Evolutionary conservation across 2,888 invertebrate species (phyloP).

Genomic region (Leptopilina myrica): DNA sequence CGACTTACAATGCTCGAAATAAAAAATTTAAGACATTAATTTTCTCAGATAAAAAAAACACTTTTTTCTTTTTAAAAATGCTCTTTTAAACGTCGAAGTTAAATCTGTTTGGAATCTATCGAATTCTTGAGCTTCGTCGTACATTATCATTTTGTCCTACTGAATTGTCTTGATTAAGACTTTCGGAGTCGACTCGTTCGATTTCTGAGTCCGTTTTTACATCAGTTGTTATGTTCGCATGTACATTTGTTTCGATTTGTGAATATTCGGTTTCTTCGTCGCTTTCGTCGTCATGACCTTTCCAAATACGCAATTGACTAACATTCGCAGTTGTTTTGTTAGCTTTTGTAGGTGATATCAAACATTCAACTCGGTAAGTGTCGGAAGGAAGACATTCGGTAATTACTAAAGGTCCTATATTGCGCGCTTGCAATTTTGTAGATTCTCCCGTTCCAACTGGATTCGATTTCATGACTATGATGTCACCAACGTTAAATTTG

Average conservation of each 20-base stretch:
- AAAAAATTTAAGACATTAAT: too few relatives aligned
- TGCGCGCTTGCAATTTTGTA: neutral
- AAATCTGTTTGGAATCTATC: too few relatives aligned
- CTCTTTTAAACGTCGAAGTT: too few relatives aligned
- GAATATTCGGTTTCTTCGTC: neutral
- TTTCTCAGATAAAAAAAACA: too few relatives aligned
- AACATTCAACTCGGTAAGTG: neutral
- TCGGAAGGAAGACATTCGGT: conserved; percentile 11
- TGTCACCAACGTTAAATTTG: too few relatives aligned
- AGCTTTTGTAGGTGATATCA: neutral
- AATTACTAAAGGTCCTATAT: neutral
- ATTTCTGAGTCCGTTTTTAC: neutral
- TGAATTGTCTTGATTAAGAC: too few relatives aligned
- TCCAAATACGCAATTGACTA: conserved; percentile 12
- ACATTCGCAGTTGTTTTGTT: conserved; percentile 1
- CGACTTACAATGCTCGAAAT: too few relatives aligned
- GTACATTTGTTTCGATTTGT: neutral
- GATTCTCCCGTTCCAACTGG: neutral
- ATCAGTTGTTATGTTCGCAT: neutral
- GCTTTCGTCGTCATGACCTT: conserved; percentile 1
- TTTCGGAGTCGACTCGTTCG: neutral
- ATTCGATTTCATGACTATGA: too few relatives aligned
- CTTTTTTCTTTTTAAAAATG: too few relatives aligned
- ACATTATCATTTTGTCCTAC: too few relatives aligned
- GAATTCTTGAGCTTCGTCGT: too few relatives aligned